phyloP scores from a whole-genome alignment of 2,888 invertebrate genomes.

The Drosophila meridiana region DNA sequence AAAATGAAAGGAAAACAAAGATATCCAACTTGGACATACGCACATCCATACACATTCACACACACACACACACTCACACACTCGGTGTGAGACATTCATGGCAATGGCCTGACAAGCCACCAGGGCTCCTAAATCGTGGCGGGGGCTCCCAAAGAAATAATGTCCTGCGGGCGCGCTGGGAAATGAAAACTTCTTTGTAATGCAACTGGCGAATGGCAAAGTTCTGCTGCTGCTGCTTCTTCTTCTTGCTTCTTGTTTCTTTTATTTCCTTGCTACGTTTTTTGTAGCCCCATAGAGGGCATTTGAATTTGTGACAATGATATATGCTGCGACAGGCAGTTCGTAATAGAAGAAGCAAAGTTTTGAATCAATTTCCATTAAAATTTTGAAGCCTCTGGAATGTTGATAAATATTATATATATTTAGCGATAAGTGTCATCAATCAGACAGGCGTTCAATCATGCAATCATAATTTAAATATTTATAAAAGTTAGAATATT shows the following conservation, averaged over 20 bases:
- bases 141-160: constrained; percentile 59
- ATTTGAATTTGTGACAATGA: constrained; percentile 3
- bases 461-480: not conserved
- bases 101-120: constrained; percentile 62
- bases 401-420: not conserved
- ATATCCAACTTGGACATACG: constrained; percentile 31
- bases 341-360: not conserved
- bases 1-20: constrained; percentile 20
- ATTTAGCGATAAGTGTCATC: not conserved
- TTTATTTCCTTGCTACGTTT: not conserved
- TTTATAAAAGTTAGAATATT: not conserved
- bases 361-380: not conserved
- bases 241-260: constrained; percentile 3
- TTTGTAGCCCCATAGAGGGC: not conserved
- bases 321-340: not conserved
- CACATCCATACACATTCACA: constrained; percentile 19
- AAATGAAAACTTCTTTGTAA: constrained; percentile 80
- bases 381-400: not conserved
- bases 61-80: not conserved
- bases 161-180: constrained; percentile 72
- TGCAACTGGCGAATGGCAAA: constrained; percentile 54
- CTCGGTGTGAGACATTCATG: constrained; percentile 50
- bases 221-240: constrained; percentile 15
- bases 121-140: constrained; percentile 55
- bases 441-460: not conserved